Percentiles rank a stretch among this genome's conserved stretches.
phyloP scores from a whole-genome alignment of 2,113 vertebrate genomes.

The Anser brachyrhynchus region DNA sequence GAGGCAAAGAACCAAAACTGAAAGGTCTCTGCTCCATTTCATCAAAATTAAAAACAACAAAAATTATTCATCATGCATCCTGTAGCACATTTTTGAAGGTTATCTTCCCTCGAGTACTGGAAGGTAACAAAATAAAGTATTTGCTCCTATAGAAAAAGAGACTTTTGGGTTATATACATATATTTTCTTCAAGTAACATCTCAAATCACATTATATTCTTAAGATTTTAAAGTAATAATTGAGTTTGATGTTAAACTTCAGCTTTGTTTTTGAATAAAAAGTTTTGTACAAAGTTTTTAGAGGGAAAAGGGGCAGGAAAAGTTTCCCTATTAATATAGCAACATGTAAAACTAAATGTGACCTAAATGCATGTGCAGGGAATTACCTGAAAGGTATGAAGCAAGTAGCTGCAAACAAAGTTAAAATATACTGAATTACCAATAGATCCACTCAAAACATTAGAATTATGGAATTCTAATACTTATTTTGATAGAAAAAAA shows the following conservation, averaged over 20 bases:
- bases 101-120: neutral
- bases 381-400: neutral
- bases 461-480: slow-evolving; percentile 27
- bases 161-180: neutral
- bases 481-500: slow-evolving; percentile 21
- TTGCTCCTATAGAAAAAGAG: neutral
- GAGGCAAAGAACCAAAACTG: neutral
- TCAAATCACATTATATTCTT: neutral
- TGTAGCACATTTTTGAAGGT: neutral
- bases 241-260: neutral
- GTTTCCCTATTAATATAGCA: neutral
- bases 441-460: neutral
- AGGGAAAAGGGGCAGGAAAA: neutral
- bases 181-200: neutral
- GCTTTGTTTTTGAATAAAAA: neutral
- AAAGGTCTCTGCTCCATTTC: neutral
- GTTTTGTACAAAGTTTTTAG: neutral
- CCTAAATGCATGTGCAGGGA: neutral
- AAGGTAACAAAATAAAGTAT: neutral
- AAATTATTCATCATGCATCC: neutral
- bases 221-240: neutral
- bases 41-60: neutral
- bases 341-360: neutral
- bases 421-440: neutral
- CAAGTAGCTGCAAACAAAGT: neutral